Evolutionary conservation across 2,113 vertebrate genomes (phyloP), one percentile per base, ranked within the genome.

Genomic region (Pungitius pungitius): DNA sequence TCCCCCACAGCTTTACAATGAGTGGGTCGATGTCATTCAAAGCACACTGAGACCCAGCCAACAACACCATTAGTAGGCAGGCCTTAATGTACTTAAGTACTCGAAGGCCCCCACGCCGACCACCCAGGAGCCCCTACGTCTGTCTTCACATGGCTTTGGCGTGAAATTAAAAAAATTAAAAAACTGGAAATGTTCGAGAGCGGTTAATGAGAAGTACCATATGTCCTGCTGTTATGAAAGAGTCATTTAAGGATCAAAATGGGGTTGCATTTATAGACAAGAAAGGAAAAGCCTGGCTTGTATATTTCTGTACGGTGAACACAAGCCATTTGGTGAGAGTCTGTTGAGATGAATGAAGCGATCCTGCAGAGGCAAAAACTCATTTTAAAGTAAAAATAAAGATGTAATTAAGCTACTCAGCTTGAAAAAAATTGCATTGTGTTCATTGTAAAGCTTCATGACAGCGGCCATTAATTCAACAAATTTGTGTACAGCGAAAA

Each of bases 1-100:
- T 91, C 72, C 9, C 20, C 20, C 65, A 14, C 76, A 73, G 84
- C 89, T 89, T 88, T 83, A 85, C 88, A 90, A 90, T 87, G 84
- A 83, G 73, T 42, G 69, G 80, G 81, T 92, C 83, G 72, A 88
- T 90, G 80, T 79, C 77, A 60, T 72, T 69, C 66, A 82, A 69
- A 80, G 51, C 69, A 68, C 70, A 68, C 56, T 82, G 81, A 87
- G 84, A 85, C 83, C 82, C 65, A 80, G 81, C 77, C 75, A 72
- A 73, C 71, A 58, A 14, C 56, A 49, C 78, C 58, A 87, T 92
- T 87, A 87, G 75, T 60, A 71, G 69, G 77, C 75, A 77, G 63
- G 6, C 77, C 65, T 69, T 68, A 78, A 77, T 88, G 73, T 69
- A n/a, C n/a, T n/a, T n/a, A 85, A 84, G 42, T 73, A 54, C 51